Percentiles rank a stretch among this genome's conserved stretches.
phyloP scores from a whole-genome alignment of 2,797 vertebrate species.

The Oophaga sylvatica region DNA sequence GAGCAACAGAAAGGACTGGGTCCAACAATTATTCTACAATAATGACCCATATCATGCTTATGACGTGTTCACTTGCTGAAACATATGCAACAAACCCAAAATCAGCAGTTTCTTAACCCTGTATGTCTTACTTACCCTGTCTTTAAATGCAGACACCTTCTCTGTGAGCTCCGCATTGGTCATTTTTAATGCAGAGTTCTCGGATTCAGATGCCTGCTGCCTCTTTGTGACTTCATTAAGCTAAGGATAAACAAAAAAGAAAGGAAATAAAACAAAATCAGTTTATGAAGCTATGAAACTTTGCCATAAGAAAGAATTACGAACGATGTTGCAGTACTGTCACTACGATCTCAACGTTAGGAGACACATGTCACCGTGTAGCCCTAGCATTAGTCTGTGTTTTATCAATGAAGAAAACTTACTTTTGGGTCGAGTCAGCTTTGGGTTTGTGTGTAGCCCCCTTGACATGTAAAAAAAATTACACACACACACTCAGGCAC shows the following conservation, averaged over 20 bases:
- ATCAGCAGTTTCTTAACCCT: background rate
- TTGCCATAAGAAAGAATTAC: too few species aligned
- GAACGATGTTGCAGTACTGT: too few species aligned
- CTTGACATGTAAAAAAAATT: too few species aligned
- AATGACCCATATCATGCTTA: too few species aligned
- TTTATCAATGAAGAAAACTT: too few species aligned
- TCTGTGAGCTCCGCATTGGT: slow-evolving; percentile 78
- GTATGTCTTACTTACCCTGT: slow-evolving; percentile 78
- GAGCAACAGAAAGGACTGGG: too few species aligned
- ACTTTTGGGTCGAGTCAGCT: too few species aligned
- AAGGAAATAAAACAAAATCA: background rate
- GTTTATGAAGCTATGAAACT: background rate
- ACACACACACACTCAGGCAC: too few species aligned
- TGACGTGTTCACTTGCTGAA: background rate
- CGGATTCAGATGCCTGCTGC: slow-evolving; percentile 79
- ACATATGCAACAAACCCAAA: background rate
- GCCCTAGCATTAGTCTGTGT: too few species aligned
- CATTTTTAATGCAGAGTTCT: slow-evolving; percentile 76
- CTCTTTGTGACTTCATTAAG: slow-evolving; percentile 76
- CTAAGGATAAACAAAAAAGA: slow-evolving; percentile 68
- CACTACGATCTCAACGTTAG: too few species aligned
- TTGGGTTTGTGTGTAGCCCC: too few species aligned
- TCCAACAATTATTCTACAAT: background rate
- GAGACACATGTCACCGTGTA: too few species aligned
- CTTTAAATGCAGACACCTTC: slow-evolving; percentile 79